Conservation (phyloP, 1,140 invertebrate genomes). For the Nylanderia fulva region DNA sequence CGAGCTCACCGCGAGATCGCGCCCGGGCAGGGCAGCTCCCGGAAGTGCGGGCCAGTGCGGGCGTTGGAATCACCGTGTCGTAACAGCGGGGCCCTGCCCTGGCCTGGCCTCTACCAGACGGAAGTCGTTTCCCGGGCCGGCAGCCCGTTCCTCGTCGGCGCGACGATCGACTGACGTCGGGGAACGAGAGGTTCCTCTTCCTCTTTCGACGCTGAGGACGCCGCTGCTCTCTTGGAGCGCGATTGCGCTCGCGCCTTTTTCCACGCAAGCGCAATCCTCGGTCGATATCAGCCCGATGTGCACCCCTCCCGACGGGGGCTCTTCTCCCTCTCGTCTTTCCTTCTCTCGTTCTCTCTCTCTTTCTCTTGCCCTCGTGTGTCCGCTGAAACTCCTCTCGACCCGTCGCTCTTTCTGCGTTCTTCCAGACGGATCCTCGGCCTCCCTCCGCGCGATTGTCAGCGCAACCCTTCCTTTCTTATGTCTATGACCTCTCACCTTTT, state of each 20-base stretch:
- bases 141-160: conserved; percentile 37
- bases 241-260: conserved; percentile 75
- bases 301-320: conserved; percentile 41
- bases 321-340: neutral
- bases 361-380: no score
- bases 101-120: conserved; percentile 19
- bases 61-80: conserved; percentile 82
- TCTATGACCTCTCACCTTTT: conserved; percentile 21
- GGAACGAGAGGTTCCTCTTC: conserved; percentile 53
- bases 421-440: conserved; percentile 16
- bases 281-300: conserved; percentile 76
- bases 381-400: neutral
- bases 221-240: conserved; percentile 66
- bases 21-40: neutral
- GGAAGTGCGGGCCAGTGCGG: conserved; percentile 69
- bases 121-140: conserved; percentile 57
- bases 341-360: neutral
- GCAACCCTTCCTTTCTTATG: conserved; percentile 3
- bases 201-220: conserved; percentile 58
- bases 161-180: conserved; percentile 73
- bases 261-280: conserved; percentile 81
- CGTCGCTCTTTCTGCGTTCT: conserved; percentile 15
- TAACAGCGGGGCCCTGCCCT: neutral
- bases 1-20: conserved; percentile 27
- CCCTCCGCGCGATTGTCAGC: neutral